phyloP scores from a whole-genome alignment of 2,888 invertebrate species.

The Gymnoscelis rufifasciata region DNA sequence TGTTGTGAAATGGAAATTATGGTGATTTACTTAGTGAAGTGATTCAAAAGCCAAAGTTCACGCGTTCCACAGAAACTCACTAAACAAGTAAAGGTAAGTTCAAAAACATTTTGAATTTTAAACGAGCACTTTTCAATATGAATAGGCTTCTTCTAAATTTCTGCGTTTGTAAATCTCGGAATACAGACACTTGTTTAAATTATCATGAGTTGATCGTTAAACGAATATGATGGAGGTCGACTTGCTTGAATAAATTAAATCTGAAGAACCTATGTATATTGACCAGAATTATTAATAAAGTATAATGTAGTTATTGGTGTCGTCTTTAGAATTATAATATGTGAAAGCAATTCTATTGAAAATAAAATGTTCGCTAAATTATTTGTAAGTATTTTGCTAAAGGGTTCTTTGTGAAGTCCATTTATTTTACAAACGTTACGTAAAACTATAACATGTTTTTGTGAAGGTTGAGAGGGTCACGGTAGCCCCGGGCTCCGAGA shows the following conservation, averaged over 20 bases:
- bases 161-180: slow-evolving; percentile 28
- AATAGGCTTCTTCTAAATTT: slow-evolving; percentile 32
- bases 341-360: slow-evolving; percentile 18
- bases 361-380: not conserved
- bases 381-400: slow-evolving; percentile 1
- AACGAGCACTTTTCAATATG: slow-evolving; percentile 52
- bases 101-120: slow-evolving; percentile 39
- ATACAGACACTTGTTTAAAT: slow-evolving; percentile 35
- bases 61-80: slow-evolving; percentile 35
- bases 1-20: slow-evolving; percentile 63
- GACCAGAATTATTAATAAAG: too few relatives aligned
- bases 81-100: slow-evolving; percentile 52
- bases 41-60: slow-evolving; percentile 53
- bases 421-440: not conserved
- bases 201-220: slow-evolving; percentile 37
- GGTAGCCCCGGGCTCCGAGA: slow-evolving; percentile 1
- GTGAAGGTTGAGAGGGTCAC: not conserved
- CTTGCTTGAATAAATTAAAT: slow-evolving; percentile 31
- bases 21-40: slow-evolving; percentile 54
- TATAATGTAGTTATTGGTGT: too few relatives aligned
- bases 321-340: slow-evolving; percentile 2
- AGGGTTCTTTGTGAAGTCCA: slow-evolving; percentile 2
- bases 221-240: slow-evolving; percentile 28
- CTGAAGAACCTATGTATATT: not conserved
- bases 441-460: not conserved